Conservation (phyloP, 2,797 vertebrate genomes). For the Tapirus indicus region DNA sequence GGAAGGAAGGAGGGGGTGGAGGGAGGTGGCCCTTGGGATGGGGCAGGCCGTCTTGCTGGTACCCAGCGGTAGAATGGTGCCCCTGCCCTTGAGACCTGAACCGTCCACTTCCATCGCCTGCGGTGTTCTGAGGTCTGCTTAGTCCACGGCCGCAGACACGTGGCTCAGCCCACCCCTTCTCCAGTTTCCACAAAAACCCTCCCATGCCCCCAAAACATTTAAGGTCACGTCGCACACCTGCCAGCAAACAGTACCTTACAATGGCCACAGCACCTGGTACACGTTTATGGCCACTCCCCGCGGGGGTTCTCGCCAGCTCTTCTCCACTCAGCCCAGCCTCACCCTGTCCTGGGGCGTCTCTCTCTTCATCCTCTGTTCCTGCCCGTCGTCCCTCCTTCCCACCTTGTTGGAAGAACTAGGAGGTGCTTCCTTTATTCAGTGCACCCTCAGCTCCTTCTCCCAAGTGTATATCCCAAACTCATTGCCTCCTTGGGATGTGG, state of each 20-base stretch:
- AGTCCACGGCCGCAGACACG: too few species aligned
- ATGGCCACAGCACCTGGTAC: accelerated
- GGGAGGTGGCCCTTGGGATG: accelerated
- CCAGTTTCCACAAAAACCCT: background rate
- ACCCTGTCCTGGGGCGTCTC: background rate
- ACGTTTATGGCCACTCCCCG: background rate
- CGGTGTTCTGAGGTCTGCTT: background rate
- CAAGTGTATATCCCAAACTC: background rate
- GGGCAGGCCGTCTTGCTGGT: accelerated
- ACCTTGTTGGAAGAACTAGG: background rate
- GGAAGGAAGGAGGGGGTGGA: background rate
- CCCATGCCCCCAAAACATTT: background rate
- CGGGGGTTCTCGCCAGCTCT: background rate
- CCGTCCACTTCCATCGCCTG: background rate
- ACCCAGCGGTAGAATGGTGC: background rate
- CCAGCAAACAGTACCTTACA: background rate
- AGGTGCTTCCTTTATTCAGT: background rate
- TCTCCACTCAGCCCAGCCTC: background rate
- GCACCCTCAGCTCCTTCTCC: background rate
- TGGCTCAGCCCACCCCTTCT: background rate
- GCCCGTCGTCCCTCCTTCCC: too few species aligned
- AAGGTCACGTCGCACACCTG: background rate
- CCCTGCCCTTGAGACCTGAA: background rate
- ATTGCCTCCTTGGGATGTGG: background rate
- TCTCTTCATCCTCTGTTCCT: background rate